Percentiles rank a stretch among this genome's conserved stretches.
phyloP scores from a whole-genome alignment of 2,888 invertebrate species.

The Abrostola triplasia region DNA sequence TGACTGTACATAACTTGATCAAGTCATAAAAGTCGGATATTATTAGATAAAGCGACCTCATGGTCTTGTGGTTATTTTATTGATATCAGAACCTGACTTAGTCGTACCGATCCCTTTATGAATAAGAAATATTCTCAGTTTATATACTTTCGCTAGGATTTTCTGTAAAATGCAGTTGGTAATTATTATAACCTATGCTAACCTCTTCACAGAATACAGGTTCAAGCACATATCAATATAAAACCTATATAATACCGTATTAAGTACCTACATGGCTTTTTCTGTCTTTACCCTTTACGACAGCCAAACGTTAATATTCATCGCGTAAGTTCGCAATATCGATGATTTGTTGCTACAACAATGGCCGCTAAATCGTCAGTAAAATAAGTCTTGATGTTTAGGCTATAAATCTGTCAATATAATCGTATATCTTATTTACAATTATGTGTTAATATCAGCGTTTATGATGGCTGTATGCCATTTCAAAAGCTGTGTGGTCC shows the following conservation, averaged over 20 bases:
- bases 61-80: conserved; percentile 10
- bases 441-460: conserved; percentile 64
- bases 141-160: no score
- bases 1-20: conserved; percentile 3
- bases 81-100: conserved; percentile 27
- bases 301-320: conserved; percentile 19
- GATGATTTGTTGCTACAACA: conserved; percentile 35
- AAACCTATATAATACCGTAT: no score
- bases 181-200: no score
- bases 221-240: no score
- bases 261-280: neutral
- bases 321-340: conserved; percentile 13
- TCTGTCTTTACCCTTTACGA: no score
- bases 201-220: no score
- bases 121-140: no score
- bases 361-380: conserved; percentile 23
- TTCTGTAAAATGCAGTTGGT: no score
- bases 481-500: conserved; percentile 28
- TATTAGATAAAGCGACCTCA: conserved; percentile 20
- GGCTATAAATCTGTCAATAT: conserved; percentile 55
- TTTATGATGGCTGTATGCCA: conserved; percentile 24
- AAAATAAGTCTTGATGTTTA: conserved; percentile 30
- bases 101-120: no score
- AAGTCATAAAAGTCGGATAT: conserved; percentile 8
- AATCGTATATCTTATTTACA: conserved; percentile 61